phyloP scores from a whole-genome alignment of 30 jellyfish, hydroid and myxozoan genomes.

The Chrysaora quinquecirrha region DNA sequence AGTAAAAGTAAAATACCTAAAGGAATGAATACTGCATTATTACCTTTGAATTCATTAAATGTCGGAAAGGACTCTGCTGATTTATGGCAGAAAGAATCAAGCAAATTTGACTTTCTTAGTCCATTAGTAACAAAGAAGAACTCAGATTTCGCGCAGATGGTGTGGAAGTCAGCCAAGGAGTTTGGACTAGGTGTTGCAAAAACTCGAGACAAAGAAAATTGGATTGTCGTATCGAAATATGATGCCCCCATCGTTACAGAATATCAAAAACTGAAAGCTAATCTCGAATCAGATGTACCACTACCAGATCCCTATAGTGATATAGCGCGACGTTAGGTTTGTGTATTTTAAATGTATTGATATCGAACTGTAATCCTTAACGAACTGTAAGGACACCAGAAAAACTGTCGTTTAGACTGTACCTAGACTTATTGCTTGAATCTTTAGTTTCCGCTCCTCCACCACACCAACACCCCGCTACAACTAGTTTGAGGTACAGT shows the following conservation, averaged over 20 bases:
- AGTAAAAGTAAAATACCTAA: slow-evolving; percentile 33
- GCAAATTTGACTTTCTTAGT: slow-evolving; percentile 82
- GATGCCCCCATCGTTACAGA: slow-evolving; percentile 88
- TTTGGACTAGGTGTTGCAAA: slow-evolving; percentile 96
- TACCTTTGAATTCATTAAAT: slow-evolving; percentile 67
- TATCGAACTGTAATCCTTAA: too few species aligned
- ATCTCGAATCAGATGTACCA: slow-evolving; percentile 86
- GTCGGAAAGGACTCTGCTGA: slow-evolving; percentile 97
- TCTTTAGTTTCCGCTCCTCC: too few species aligned
- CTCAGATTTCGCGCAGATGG: slow-evolving; percentile 87
- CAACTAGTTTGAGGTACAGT: too few species aligned
- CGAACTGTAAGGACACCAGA: too few species aligned
- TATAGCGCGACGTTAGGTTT: slow-evolving; percentile 63
- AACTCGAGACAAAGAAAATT: slow-evolving; percentile 63
- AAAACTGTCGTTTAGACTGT: too few species aligned
- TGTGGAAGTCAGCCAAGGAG: slow-evolving; percentile 88
- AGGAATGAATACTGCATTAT: slow-evolving; percentile 79
- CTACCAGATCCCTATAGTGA: slow-evolving; percentile 93
- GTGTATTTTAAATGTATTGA: too few species aligned
- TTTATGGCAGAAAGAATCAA: slow-evolving; percentile 86
- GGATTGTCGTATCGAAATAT: slow-evolving; percentile 91
- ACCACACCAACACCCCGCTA: too few species aligned
- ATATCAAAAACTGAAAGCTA: slow-evolving; percentile 75
- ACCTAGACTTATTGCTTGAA: too few species aligned
- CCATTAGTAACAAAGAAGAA: slow-evolving; percentile 86